Percentiles rank a stretch among this genome's conserved stretches.
Conservation (phyloP, 1,140 invertebrate genomes). For the Euura lappo region DNA sequence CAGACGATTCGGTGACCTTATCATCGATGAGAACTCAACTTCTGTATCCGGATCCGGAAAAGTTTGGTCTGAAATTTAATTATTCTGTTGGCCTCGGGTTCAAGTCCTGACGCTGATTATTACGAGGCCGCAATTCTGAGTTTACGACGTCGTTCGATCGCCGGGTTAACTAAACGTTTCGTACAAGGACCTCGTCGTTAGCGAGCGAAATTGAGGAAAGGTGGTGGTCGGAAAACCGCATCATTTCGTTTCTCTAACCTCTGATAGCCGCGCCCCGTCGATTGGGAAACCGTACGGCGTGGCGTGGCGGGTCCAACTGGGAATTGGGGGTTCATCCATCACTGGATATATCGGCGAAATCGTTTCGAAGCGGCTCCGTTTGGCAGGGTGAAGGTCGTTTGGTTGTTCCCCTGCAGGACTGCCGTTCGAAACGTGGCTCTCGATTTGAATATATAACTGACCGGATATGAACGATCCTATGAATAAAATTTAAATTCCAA, state of each 20-base stretch:
- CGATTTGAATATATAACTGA: slow-evolving; percentile 53
- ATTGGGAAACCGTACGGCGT: background rate
- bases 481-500: slow-evolving; percentile 55
- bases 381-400: slow-evolving; percentile 1
- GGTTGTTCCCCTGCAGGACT: slow-evolving; percentile 20
- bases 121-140: background rate
- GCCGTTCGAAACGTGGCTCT: slow-evolving; percentile 24
- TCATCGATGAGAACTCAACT: background rate
- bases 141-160: background rate
- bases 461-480: slow-evolving; percentile 52
- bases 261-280: background rate
- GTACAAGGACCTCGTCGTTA: background rate
- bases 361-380: slow-evolving; percentile 26
- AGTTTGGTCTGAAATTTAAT: too few species aligned
- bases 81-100: too few species aligned
- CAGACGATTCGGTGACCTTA: background rate
- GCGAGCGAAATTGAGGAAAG: background rate
- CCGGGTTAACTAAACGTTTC: background rate
- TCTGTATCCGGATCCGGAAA: too few species aligned
- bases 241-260: background rate
- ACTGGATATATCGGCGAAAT: slow-evolving; percentile 37
- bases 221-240: background rate
- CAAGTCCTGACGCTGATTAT: too few species aligned
- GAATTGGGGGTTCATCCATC: slow-evolving; percentile 5
- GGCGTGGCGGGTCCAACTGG: background rate